Evolutionary conservation across 2,113 vertebrate species (phyloP), one percentile per base, ranked within the genome.

Genomic region (Aphyosemion australe): DNA sequence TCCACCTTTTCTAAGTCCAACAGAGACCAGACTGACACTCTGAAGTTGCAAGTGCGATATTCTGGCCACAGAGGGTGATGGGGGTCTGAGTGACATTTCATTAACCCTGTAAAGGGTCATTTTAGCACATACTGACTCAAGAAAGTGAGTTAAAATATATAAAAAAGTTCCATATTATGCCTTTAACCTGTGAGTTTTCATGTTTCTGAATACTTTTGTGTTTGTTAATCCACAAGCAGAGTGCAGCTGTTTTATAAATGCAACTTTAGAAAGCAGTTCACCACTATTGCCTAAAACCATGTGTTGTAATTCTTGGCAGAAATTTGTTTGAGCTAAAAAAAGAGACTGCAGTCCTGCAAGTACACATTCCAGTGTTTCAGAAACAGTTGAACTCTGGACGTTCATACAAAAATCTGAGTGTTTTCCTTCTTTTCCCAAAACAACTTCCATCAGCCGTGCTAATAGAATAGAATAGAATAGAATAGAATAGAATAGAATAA

Each of bases 231-330:
- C 34, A 37, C 50, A 37, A 47, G 26, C 39, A 19, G 37, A 64
- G 54, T 55, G 53, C 55, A n/a, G 37, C 50, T 70, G 41, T 69
- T 72, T 78, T 66, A 54, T 48, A 53, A 67, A 56, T 72, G 65
- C 46, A 73, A 53, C 26, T 26, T 26, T 4, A 26, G 3, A 26
- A 26, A 26, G 26, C 26, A 26, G 26, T 26, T 26, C 26, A 58
- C 9, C 72, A 37, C 61, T 46, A 65, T 57, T 41, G 68, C 72
- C 78, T 51, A 32, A 43, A 75, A 75, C 62, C 41, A 32, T 66
- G 62, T 51, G 55, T 53, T 74, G 37, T 74, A 66, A 61, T 60
- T 76, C 70, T 77, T 88, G 74, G 63, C 67, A 78, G 65, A 64
- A 68, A 45, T 26, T 18, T 56, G 57, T 68, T 66, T 6, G 16